phyloP scores from a whole-genome alignment of 37 sponge, comb jelly and placozoan genomes.

The Bolinopsis microptera region DNA sequence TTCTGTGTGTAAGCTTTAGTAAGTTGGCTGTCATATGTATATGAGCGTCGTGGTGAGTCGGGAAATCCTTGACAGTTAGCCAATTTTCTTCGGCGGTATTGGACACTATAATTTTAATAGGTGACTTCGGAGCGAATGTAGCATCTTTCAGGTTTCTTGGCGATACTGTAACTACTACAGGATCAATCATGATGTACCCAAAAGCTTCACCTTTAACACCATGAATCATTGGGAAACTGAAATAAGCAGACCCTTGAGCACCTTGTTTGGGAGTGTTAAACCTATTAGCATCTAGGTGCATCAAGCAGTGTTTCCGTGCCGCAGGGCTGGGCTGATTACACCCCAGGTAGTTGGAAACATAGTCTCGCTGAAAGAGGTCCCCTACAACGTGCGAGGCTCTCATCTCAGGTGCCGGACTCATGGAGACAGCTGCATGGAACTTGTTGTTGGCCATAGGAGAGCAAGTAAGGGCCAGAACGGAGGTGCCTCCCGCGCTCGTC shows the following conservation, averaged over 20 bases:
- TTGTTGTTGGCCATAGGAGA: conserved; percentile 54
- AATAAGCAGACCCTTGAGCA: conserved; percentile 37
- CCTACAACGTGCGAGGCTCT: not conserved
- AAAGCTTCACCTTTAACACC: not conserved
- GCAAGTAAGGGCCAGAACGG: conserved; percentile 31
- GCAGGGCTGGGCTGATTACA: not conserved
- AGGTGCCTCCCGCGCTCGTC: conserved; percentile 36
- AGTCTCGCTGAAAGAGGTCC: not conserved
- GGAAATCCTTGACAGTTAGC: too few relatives aligned
- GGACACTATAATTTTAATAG: not conserved
- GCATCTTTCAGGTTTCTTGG: not conserved
- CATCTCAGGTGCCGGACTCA: conserved; percentile 32
- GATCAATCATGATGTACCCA: not conserved
- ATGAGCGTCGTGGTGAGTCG: too few relatives aligned
- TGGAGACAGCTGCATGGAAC: conserved; percentile 23
- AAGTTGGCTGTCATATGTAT: too few relatives aligned
- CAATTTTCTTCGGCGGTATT: not conserved
- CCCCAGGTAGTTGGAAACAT: not conserved
- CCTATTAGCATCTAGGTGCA: not conserved
- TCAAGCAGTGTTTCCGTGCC: not conserved
- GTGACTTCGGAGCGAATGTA: not conserved
- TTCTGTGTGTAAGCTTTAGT: too few relatives aligned
- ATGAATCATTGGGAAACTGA: not conserved
- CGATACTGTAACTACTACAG: not conserved
- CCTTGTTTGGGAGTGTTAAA: not conserved